Conservation (phyloP, 1,140 invertebrate species). For the Dreissena polymorpha region DNA sequence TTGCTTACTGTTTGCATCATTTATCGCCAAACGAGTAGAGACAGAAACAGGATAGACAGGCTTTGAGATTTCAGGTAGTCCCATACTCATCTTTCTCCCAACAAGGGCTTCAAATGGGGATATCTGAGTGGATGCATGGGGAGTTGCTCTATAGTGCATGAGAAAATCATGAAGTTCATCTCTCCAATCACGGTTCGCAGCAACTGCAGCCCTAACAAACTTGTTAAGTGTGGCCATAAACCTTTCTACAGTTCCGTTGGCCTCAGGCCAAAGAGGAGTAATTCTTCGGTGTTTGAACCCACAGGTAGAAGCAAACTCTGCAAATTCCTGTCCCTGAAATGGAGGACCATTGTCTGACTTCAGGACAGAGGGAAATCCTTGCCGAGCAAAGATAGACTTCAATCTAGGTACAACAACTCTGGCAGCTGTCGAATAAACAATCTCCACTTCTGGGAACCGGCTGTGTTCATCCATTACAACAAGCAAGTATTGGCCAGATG, state of each 20-base stretch:
- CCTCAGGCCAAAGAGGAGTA: constrained; percentile 57
- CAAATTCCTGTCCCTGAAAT: constrained; percentile 51
- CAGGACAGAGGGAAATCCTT: constrained; percentile 38
- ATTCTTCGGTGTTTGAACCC: constrained; percentile 60
- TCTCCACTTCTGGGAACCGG: constrained; percentile 63
- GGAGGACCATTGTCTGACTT: too few relatives aligned
- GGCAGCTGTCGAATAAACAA: constrained; percentile 55
- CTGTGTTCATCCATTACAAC: constrained; percentile 69
- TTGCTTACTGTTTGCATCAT: constrained; percentile 8
- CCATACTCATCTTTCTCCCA: constrained; percentile 50
- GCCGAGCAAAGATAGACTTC: constrained; percentile 57
- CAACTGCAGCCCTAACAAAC: constrained; percentile 13
- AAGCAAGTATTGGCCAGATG: constrained; percentile 62
- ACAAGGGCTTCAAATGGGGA: constrained; percentile 52
- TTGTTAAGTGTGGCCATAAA: constrained; percentile 47
- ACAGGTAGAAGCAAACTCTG: constrained; percentile 32
- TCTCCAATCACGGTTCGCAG: constrained; percentile 17
- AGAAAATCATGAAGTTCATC: constrained; percentile 5
- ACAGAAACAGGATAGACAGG: background rate
- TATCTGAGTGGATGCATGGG: constrained; percentile 22
- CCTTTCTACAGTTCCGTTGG: constrained; percentile 50
- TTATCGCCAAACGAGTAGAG: constrained; percentile 14
- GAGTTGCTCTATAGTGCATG: constrained; percentile 40
- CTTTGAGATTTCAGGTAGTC: constrained; percentile 34
- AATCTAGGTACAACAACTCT: constrained; percentile 54